A percentile compares a stretch with the other conserved stretches of the same genome.
phyloP scores from a whole-genome alignment of 2,888 invertebrate species.

The Anthoptus insignis region DNA sequence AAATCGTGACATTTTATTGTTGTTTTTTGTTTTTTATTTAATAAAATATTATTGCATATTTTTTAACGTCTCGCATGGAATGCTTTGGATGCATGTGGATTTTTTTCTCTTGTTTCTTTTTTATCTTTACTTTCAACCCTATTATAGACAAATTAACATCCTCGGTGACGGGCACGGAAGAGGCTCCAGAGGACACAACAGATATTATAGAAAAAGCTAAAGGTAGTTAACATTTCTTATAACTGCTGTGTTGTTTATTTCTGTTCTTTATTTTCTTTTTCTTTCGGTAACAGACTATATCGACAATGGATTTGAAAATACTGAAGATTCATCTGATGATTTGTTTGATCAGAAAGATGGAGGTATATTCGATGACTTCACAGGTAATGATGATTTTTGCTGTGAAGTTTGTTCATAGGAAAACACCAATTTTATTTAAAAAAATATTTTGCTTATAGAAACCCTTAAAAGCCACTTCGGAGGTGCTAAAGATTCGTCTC shows the following conservation, averaged over 20 bases:
- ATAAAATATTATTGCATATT: conserved; percentile 6
- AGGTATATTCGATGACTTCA: conserved; percentile 44
- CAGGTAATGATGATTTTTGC: conserved; percentile 47
- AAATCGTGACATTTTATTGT: not conserved
- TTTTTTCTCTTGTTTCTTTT: conserved; percentile 44
- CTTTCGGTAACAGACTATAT: conserved; percentile 49
- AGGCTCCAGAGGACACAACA: conserved; percentile 53
- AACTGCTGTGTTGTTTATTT: conserved; percentile 27
- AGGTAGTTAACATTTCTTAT: conserved; percentile 48
- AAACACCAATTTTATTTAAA: too few relatives aligned
- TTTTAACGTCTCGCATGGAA: conserved; percentile 20
- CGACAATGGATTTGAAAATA: conserved; percentile 40
- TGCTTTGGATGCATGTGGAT: conserved; percentile 56
- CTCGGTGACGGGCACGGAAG: conserved; percentile 49
- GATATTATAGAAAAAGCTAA: conserved; percentile 52
- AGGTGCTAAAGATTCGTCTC: conserved; percentile 49
- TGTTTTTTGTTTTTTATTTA: not conserved
- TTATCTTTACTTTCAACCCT: conserved; percentile 41
- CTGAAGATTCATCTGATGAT: conserved; percentile 31
- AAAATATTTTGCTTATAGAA: too few relatives aligned
- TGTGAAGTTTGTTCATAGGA: conserved; percentile 5
- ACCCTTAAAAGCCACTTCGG: conserved; percentile 53
- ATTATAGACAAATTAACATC: conserved; percentile 51
- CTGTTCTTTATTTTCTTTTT: conserved; percentile 42
- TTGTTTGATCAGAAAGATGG: conserved; percentile 40